Evolutionary conservation across 2,797 vertebrate genomes (phyloP), one percentile per base, ranked within the genome.

Genomic region (Tapera naevia): DNA sequence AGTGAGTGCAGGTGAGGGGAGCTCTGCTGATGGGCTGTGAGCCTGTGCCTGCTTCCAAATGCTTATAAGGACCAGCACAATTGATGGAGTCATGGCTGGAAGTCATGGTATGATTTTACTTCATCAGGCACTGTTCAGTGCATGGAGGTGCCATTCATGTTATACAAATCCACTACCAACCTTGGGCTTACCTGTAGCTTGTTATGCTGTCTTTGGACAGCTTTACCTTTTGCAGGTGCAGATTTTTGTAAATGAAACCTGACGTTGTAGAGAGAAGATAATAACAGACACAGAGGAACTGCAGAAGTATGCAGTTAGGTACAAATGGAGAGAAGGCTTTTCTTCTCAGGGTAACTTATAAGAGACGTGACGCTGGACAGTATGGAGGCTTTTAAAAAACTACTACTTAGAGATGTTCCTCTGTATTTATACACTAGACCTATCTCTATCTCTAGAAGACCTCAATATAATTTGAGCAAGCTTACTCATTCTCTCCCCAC

Each of bases 381-480:
- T 18, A 5, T 6, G 45, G 43, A 70, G 32, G 16, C 11, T 18
- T 79, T 72, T 87, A 25, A 37, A 58, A 79, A 48, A 35, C 32
- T 39, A 17, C 15, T 78, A 3, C 27, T 50, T 45, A 39, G 15
- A 56, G 35, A 84, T 12, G 14, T 33, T 37, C 5, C 16, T 70
- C 28, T 76, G 9, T 25, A n/a, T 32, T n/a, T 46, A 21, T 10
- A 7, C 2, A 19, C 10, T 25, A 27, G 37, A 58, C 11, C 4
- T 32, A 3, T 5, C 30, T 61, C 45, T 30, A 7, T 17, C 32
- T 57, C 15, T 62, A 66, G 67, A 57, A 11, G 33, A 65, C 1
- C 11, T 15, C 46, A 17, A 0, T 2, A 19, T 1, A 70, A 72
- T 32, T 2, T 24, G 6, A 61, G 37, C 3, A 11, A 58, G 17